Percentiles rank a stretch among this genome's conserved stretches.
phyloP scores from a whole-genome alignment of 2,888 invertebrate species.

The Leptinotarsa rubiginosa region DNA sequence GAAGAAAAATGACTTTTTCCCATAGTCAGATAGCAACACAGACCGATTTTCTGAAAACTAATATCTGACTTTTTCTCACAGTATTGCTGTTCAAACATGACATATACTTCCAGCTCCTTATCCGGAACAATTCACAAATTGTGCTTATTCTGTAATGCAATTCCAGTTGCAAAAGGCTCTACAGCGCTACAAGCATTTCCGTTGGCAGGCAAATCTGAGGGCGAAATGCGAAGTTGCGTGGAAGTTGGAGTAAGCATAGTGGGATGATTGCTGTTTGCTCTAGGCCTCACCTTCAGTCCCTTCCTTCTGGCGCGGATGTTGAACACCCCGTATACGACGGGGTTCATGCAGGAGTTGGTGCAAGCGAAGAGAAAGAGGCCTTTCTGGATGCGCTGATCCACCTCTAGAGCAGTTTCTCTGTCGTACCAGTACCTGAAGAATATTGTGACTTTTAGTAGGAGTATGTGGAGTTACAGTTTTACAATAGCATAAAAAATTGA shows the following conservation, averaged over 20 bases:
- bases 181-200: background rate
- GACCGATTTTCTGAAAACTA: no score
- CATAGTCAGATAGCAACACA: no score
- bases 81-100: no score
- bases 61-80: no score
- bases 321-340: constrained; percentile 92
- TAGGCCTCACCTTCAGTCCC: constrained; percentile 63
- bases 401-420: constrained; percentile 74
- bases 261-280: constrained; percentile 54
- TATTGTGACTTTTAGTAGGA: background rate
- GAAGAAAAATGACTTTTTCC: no score
- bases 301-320: constrained; percentile 74
- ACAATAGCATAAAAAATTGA: no score
- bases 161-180: background rate
- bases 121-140: no score
- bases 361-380: constrained; percentile 94
- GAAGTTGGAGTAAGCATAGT: constrained; percentile 40
- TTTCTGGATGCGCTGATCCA: constrained; percentile 84
- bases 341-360: constrained; percentile 96
- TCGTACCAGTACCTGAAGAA: constrained; percentile 83
- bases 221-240: constrained; percentile 29
- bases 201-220: background rate
- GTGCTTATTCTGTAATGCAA: background rate
- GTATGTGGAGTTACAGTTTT: background rate
- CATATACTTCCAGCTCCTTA: no score